Percentiles rank a stretch among this genome's conserved stretches.
Evolutionary conservation across 2,888 invertebrate species (phyloP).

Genomic region (Tipula lateralis): DNA sequence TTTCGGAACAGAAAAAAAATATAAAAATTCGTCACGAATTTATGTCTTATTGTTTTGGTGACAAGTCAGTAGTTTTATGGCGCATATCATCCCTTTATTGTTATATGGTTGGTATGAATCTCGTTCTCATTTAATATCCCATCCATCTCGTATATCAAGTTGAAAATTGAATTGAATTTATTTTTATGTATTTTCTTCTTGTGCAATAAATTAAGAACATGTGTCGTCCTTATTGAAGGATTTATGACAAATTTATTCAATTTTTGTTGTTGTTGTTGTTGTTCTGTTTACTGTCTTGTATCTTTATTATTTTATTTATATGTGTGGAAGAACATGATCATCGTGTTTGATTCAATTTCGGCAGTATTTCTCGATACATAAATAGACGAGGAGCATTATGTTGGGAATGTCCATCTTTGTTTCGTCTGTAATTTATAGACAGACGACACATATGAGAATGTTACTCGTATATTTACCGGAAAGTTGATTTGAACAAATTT

Average conservation of each 20-base stretch:
- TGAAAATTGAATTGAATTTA: constrained; percentile 3
- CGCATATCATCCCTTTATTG: background rate
- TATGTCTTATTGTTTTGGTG: constrained; percentile 24
- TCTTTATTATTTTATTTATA: background rate
- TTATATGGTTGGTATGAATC: background rate
- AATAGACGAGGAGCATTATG: background rate
- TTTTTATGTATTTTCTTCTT: constrained; percentile 25
- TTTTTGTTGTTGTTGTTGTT: background rate
- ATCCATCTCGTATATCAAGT: constrained; percentile 29
- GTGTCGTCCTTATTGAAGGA: constrained; percentile 33
- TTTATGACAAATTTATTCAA: constrained; percentile 34
- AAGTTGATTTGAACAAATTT: background rate
- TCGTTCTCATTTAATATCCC: constrained; percentile 25
- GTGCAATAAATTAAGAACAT: constrained; percentile 33
- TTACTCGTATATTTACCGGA: background rate
- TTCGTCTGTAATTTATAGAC: background rate
- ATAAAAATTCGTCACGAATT: constrained; percentile 12
- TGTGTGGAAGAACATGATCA: constrained; percentile 16
- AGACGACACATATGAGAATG: constrained; percentile 11
- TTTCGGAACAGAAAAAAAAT: background rate
- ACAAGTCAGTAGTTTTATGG: constrained; percentile 19
- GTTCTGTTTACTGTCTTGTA: background rate
- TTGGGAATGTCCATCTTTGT: background rate
- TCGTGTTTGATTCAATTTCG: background rate
- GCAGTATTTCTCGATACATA: background rate